A percentile compares a stretch with the other conserved stretches of the same genome.
Conservation (phyloP, 2,113 vertebrate species). For the Taxidea taxus region DNA sequence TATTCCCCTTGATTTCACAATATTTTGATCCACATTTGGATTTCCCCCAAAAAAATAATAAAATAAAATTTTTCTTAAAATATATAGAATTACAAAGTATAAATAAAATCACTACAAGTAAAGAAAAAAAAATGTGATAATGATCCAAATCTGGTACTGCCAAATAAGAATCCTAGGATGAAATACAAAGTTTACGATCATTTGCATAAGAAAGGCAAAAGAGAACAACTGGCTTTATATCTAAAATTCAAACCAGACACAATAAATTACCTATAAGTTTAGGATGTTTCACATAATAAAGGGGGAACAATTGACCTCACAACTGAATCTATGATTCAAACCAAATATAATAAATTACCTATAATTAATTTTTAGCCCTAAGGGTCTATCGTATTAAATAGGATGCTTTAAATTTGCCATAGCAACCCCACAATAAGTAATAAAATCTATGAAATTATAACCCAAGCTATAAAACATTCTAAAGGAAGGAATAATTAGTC, state of each 20-base stretch:
- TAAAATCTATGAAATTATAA: background rate
- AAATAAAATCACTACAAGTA: background rate
- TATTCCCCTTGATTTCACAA: background rate
- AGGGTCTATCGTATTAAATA: background rate
- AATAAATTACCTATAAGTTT: background rate
- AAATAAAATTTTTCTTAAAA: background rate
- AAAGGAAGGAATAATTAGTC: background rate
- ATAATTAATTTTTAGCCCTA: background rate
- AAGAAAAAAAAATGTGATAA: background rate
- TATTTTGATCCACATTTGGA: background rate
- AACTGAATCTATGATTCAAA: background rate
- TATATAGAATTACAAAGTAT: background rate
- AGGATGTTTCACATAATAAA: background rate
- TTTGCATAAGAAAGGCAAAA: background rate
- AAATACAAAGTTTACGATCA: background rate
- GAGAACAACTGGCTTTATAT: background rate
- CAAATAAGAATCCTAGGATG: background rate
- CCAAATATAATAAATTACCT: background rate
- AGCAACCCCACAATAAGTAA: background rate
- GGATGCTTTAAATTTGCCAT: background rate
- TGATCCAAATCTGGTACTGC: background rate
- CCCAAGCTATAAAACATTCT: background rate
- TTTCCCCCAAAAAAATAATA: background rate
- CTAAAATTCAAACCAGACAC: background rate
- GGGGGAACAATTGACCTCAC: background rate